Percentiles rank a stretch among this genome's conserved stretches.
Conservation (phyloP, 2,113 vertebrate genomes). For the Cyprichromis sp. region DNA sequence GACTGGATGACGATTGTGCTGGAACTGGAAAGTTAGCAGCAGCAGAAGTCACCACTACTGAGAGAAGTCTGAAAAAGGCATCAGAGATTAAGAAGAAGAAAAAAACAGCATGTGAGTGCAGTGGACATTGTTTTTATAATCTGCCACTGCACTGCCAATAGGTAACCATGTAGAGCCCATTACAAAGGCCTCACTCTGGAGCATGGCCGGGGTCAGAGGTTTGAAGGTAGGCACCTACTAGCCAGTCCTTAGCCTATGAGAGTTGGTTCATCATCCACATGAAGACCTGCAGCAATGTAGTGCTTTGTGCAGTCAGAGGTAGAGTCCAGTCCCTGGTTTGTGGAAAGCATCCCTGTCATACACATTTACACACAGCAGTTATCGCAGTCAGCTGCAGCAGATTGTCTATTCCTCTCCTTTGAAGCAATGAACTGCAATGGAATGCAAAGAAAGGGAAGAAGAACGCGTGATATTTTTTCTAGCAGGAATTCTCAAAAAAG, state of each 20-base stretch:
- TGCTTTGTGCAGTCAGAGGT: neutral
- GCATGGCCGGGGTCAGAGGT: neutral
- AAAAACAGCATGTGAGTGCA: neutral
- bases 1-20: neutral
- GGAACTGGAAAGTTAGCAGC: neutral
- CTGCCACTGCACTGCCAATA: neutral
- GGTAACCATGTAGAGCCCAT: neutral
- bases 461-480: neutral
- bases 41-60: neutral
- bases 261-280: neutral
- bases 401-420: neutral
- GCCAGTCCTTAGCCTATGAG: neutral
- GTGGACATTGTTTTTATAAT: neutral
- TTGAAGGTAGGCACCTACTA: neutral
- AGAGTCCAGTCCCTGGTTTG: neutral
- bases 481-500: neutral
- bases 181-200: neutral
- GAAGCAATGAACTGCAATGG: neutral
- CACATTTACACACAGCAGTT: neutral
- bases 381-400: neutral
- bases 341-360: neutral
- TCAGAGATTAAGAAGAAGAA: neutral
- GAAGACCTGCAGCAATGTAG: neutral
- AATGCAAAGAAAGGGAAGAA: neutral
- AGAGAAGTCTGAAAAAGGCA: neutral